Evolutionary conservation across 2,113 vertebrate species (phyloP).

Genomic region (Dicaeum eximium): DNA sequence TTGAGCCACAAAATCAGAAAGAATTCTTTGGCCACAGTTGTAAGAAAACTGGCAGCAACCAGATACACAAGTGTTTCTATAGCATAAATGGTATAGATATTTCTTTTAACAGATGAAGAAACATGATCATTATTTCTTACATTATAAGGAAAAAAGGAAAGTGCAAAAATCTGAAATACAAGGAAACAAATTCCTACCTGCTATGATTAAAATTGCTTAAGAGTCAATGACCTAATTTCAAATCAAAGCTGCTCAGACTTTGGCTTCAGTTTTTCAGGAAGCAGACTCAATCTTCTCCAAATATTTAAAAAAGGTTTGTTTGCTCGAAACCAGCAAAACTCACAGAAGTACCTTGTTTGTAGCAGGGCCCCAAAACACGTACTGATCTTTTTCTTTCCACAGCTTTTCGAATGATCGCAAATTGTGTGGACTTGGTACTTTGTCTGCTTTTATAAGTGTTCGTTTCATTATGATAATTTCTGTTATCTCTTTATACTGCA

Average conservation of each 20-base stretch:
- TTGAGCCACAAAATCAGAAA: not conserved
- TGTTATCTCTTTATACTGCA: conserved; percentile 37
- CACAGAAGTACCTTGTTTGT: not conserved
- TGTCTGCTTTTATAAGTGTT: not conserved
- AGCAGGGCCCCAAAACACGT: not conserved
- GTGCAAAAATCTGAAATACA: not conserved
- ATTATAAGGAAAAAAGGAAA: not conserved
- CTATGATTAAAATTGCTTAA: not conserved
- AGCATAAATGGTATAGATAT: not conserved
- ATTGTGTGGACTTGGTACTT: conserved; percentile 52
- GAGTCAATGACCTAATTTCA: conserved; percentile 12
- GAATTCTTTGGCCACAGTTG: not conserved
- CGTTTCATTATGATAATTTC: conserved; percentile 9
- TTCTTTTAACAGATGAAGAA: not conserved
- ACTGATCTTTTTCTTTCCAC: not conserved
- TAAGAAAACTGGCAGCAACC: not conserved
- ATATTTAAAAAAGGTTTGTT: conserved; percentile 57
- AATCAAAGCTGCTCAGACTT: conserved; percentile 17
- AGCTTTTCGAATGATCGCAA: not conserved
- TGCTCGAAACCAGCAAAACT: conserved; percentile 5
- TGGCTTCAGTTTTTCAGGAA: conserved; percentile 52
- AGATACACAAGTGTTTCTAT: not conserved
- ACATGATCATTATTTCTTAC: not conserved
- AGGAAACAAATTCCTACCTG: not conserved
- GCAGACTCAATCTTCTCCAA: conserved; percentile 35